phyloP scores from a whole-genome alignment of 2,113 vertebrate genomes.

The Pluvianellus socialis region DNA sequence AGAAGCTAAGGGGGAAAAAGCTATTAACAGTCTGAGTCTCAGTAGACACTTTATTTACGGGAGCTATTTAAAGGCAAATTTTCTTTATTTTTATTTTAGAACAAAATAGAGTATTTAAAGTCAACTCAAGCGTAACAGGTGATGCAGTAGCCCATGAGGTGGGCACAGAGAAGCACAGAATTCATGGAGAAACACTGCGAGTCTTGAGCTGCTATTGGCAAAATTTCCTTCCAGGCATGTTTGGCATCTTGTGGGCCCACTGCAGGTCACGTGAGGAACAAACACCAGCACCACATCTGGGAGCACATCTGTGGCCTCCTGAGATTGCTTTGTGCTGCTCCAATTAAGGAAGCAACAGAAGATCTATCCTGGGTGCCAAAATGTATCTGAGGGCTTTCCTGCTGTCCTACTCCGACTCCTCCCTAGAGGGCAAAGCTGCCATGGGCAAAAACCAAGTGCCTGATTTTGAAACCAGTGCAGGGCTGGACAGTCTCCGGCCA shows the following conservation, averaged over 20 bases:
- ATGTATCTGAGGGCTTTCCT: neutral
- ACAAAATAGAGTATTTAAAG: neutral
- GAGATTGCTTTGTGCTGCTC: neutral
- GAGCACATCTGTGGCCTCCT: neutral
- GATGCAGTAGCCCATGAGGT: neutral
- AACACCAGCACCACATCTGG: neutral
- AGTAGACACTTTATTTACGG: neutral
- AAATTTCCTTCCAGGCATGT: neutral
- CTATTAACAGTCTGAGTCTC: neutral
- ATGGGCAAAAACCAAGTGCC: neutral
- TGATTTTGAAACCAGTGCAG: neutral
- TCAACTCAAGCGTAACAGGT: neutral
- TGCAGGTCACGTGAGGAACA: neutral
- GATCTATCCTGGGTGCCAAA: neutral
- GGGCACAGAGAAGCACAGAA: neutral
- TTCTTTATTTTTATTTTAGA: neutral
- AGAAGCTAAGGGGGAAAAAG: neutral
- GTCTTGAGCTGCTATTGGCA: neutral
- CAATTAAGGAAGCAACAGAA: neutral
- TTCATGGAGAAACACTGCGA: neutral
- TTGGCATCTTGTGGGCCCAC: neutral
- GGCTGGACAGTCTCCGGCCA: neutral
- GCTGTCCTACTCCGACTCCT: neutral
- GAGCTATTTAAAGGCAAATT: constrained; percentile 21
- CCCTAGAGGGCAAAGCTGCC: neutral